phyloP scores from a whole-genome alignment of 2,888 invertebrate genomes.

The Bhutanitis thaidina region DNA sequence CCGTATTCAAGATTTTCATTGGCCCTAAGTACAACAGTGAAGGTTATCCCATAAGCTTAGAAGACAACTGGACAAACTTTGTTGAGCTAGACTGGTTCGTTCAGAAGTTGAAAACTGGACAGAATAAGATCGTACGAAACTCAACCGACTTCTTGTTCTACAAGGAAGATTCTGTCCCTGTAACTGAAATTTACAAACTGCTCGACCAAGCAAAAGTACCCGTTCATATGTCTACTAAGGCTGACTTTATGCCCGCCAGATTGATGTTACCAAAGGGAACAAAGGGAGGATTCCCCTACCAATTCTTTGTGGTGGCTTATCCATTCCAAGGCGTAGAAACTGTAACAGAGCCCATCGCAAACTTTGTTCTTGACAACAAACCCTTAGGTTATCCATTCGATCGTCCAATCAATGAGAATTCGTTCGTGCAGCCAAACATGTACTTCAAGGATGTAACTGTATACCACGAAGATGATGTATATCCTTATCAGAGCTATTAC shows the following conservation, averaged over 20 bases:
- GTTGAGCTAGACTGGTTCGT: conserved; percentile 81
- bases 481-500: conserved; percentile 44
- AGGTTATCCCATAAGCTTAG: conserved; percentile 69
- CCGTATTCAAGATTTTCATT: conserved; percentile 82
- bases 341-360: conserved; percentile 37
- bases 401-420: conserved; percentile 63
- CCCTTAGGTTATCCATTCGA: conserved; percentile 81
- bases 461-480: conserved; percentile 67
- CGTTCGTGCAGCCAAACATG: conserved; percentile 79
- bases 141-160: conserved; percentile 82
- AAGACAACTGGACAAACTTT: conserved; percentile 80
- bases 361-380: conserved; percentile 63
- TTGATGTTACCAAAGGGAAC: conserved; percentile 86
- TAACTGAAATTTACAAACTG: conserved; percentile 79
- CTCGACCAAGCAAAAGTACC: conserved; percentile 75
- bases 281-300: conserved; percentile 82
- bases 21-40: conserved; percentile 84
- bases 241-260: conserved; percentile 83
- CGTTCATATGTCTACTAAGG: conserved; percentile 70
- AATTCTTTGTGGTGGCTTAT: conserved; percentile 82
- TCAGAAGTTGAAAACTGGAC: conserved; percentile 79
- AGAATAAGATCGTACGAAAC: conserved; percentile 82
- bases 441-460: conserved; percentile 79
- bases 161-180: conserved; percentile 81
- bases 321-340: conserved; percentile 68